Evolutionary conservation across 2,113 vertebrate genomes (phyloP).

Genomic region (Hemibagrus wyckioides): DNA sequence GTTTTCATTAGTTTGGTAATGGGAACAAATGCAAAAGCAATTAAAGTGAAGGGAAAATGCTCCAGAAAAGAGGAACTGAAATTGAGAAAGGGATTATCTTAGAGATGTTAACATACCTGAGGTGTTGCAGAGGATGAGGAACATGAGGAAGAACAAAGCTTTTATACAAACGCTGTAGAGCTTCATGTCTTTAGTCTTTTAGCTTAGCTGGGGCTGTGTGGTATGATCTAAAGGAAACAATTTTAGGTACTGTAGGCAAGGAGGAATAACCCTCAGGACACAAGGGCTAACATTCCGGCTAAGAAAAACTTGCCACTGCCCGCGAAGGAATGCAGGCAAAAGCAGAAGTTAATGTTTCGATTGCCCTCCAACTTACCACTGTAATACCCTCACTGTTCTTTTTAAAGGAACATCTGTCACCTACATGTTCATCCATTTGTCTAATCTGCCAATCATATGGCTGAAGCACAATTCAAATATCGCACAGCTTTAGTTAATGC

Average conservation of each 20-base stretch:
- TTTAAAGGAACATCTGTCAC: background rate
- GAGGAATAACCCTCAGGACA: slow-evolving; percentile 3
- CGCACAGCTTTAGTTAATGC: background rate
- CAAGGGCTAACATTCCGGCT: slow-evolving; percentile 52
- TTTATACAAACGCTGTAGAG: slow-evolving; percentile 35
- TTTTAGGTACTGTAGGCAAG: background rate
- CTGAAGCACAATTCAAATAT: background rate
- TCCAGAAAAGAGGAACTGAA: background rate
- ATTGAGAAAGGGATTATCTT: background rate
- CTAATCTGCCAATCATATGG: background rate
- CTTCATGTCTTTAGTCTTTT: slow-evolving; percentile 49
- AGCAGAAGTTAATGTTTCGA: background rate
- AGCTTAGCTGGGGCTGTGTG: slow-evolving; percentile 6
- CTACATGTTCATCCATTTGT: background rate
- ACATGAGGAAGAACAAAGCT: slow-evolving; percentile 35
- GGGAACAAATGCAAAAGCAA: background rate
- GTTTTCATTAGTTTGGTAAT: background rate
- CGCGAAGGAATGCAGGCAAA: slow-evolving; percentile 38
- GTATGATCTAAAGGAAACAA: background rate
- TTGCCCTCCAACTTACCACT: background rate
- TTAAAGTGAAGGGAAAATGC: background rate
- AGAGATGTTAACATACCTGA: slow-evolving; percentile 52
- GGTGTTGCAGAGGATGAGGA: slow-evolving; percentile 42
- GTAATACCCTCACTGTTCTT: background rate
- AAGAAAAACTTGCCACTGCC: slow-evolving; percentile 38